Percentiles rank a stretch among this genome's conserved stretches.
phyloP scores from a whole-genome alignment of 2,888 invertebrate genomes.

The Lasiommata megera region DNA sequence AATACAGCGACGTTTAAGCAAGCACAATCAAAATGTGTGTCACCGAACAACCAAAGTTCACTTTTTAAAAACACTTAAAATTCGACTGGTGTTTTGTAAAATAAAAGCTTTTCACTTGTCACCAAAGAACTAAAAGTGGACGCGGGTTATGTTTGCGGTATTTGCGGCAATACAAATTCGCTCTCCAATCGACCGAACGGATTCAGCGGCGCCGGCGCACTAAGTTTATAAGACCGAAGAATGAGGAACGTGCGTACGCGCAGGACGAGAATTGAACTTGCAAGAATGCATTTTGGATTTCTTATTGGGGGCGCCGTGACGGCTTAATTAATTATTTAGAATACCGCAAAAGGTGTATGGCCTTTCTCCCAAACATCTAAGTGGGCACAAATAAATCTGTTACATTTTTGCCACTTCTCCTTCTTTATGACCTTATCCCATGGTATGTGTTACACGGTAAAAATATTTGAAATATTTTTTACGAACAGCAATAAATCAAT shows the following conservation, averaged over 20 bases:
- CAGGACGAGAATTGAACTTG: slow-evolving; percentile 57
- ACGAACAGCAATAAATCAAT: no score
- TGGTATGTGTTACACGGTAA: no score
- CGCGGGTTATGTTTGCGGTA: slow-evolving; percentile 38
- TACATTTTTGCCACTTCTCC: no score
- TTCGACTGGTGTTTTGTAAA: slow-evolving; percentile 32
- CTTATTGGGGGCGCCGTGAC: slow-evolving; percentile 50
- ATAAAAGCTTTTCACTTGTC: slow-evolving; percentile 34
- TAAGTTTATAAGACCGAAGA: slow-evolving; percentile 32
- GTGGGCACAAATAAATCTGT: slow-evolving; percentile 2
- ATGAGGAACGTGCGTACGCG: slow-evolving; percentile 31
- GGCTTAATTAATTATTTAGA: slow-evolving; percentile 52
- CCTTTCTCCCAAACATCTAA: slow-evolving; percentile 45
- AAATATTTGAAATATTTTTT: no score
- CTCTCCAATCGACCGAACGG: slow-evolving; percentile 64
- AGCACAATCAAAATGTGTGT: neutral
- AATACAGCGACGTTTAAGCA: neutral
- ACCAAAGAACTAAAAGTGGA: slow-evolving; percentile 32
- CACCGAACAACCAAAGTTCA: slow-evolving; percentile 12
- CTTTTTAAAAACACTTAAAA: slow-evolving; percentile 21
- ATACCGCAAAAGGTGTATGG: slow-evolving; percentile 55
- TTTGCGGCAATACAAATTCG: slow-evolving; percentile 49
- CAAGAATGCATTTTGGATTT: slow-evolving; percentile 61
- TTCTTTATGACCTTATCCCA: no score
- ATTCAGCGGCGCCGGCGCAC: slow-evolving; percentile 66